A percentile compares a stretch with the other conserved stretches of the same genome.
phyloP scores from a whole-genome alignment of 1,140 invertebrate genomes.

The Drosophila prosaltans region DNA sequence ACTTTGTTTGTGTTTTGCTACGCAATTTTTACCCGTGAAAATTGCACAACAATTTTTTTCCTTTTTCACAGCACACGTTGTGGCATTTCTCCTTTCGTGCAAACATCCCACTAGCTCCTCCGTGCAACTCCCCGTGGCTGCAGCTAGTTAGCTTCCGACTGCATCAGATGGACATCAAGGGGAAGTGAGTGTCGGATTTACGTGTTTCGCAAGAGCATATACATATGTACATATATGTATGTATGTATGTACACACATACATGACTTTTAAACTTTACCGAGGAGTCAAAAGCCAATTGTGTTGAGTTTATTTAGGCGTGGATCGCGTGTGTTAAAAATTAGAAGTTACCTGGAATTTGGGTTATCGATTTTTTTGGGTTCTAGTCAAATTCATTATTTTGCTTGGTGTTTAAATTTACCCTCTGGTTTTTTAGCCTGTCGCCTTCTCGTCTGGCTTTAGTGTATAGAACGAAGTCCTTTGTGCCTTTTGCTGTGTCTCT shows the following conservation, averaged over 20 bases:
- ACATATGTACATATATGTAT: no score
- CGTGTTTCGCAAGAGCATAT: constrained; percentile 40
- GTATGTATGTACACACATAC: constrained; percentile 17
- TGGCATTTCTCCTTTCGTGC: constrained; percentile 27
- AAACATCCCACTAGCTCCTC: not conserved
- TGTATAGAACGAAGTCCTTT: constrained; percentile 40
- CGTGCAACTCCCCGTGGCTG: not conserved
- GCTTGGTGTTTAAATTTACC: not conserved
- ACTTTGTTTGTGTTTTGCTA: constrained; percentile 31
- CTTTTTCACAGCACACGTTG: constrained; percentile 27
- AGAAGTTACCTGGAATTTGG: constrained; percentile 30
- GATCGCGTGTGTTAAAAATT: constrained; percentile 49
- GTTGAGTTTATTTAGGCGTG: constrained; percentile 5
- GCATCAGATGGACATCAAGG: constrained; percentile 12
- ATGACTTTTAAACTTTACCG: constrained; percentile 62
- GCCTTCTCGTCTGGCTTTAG: not conserved
- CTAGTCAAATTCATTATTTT: constrained; percentile 13
- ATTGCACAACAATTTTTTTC: constrained; percentile 43
- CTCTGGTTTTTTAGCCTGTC: not conserved
- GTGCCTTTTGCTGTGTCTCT: constrained; percentile 34
- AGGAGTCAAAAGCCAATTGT: constrained; percentile 19
- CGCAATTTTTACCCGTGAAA: constrained; percentile 27
- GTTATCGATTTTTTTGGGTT: constrained; percentile 48
- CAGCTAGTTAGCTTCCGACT: constrained; percentile 19
- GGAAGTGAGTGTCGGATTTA: constrained; percentile 47